These are phyloP conservation scores for Aleadryas rufinucha DNA, from an alignment of 2,113 vertebrate genomes.

Conservation along the genomic window DNA sequence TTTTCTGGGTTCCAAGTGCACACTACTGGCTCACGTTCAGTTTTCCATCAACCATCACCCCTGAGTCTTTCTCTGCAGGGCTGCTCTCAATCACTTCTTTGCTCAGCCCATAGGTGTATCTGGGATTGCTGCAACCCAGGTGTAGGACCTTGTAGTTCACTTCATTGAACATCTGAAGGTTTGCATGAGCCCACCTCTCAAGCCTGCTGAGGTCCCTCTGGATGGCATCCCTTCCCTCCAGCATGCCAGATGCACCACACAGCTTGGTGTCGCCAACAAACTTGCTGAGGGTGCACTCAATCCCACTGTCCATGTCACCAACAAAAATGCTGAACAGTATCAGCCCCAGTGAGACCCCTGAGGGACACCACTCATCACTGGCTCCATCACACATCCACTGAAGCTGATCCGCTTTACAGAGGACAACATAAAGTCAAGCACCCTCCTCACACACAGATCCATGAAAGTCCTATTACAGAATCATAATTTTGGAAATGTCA, in stretches of 20 bases:
- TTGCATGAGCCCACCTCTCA: neutral
- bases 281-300: neutral
- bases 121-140: neutral
- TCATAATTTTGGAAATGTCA: neutral
- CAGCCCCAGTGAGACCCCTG: neutral
- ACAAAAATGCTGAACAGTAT: neutral
- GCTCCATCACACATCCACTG: neutral
- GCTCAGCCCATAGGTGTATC: too few relatives aligned
- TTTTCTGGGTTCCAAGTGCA: neutral
- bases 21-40: neutral
- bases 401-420: neutral
- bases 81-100: neutral
- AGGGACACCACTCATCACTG: neutral
- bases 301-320: neutral
- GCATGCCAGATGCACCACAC: rapidly evolving
- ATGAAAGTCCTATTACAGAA: neutral
- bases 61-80: neutral
- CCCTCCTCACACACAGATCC: neutral
- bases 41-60: neutral
- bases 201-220: neutral
- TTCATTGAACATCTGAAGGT: neutral
- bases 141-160: neutral
- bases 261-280: rapidly evolving
- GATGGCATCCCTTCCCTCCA: neutral
- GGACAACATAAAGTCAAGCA: neutral